A percentile compares a stretch with the other conserved stretches of the same genome.
Conservation (phyloP, 2,113 vertebrate genomes). For the Lota lota region DNA sequence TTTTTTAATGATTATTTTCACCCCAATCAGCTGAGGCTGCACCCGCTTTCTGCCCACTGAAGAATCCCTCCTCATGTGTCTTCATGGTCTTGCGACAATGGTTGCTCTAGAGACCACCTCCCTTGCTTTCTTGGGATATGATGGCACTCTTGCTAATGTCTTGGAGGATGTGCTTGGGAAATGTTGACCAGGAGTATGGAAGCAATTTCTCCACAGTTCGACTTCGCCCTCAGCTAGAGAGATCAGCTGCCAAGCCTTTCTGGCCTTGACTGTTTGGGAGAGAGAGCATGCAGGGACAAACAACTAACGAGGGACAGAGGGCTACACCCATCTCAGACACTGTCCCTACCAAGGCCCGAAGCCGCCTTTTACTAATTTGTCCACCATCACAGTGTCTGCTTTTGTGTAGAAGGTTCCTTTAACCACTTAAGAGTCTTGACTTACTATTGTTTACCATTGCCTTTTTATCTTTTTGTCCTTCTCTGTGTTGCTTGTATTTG, state of each 20-base stretch:
- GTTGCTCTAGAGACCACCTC: neutral
- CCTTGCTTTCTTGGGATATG: conserved; percentile 30
- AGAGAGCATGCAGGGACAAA: conserved; percentile 38
- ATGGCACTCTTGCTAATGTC: conserved; percentile 33
- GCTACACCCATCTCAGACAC: conserved; percentile 59
- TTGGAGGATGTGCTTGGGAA: conserved; percentile 15
- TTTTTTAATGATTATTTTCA: conserved; percentile 6
- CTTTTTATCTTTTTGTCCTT: neutral
- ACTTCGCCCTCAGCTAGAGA: conserved; percentile 28
- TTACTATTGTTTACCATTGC: neutral
- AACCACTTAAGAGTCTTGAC: neutral
- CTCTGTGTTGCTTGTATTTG: neutral
- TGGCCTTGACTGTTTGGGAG: conserved; percentile 27
- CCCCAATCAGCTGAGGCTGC: conserved; percentile 1
- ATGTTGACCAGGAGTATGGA: conserved; percentile 37
- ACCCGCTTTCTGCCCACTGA: neutral
- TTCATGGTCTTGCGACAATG: conserved; percentile 22
- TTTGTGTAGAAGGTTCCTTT: conserved; percentile 28
- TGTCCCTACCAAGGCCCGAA: conserved; percentile 44
- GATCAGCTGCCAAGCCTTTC: conserved; percentile 28
- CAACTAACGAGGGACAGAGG: conserved; percentile 42
- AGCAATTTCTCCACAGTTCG: conserved; percentile 49
- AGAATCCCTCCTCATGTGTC: conserved; percentile 12
- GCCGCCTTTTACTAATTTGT: conserved; percentile 46
- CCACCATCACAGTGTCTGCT: conserved; percentile 41